These are phyloP conservation scores for Jordanella pulchra DNA, from an alignment of 2,797 vertebrate genomes.

Conservation along the genomic window DNA sequence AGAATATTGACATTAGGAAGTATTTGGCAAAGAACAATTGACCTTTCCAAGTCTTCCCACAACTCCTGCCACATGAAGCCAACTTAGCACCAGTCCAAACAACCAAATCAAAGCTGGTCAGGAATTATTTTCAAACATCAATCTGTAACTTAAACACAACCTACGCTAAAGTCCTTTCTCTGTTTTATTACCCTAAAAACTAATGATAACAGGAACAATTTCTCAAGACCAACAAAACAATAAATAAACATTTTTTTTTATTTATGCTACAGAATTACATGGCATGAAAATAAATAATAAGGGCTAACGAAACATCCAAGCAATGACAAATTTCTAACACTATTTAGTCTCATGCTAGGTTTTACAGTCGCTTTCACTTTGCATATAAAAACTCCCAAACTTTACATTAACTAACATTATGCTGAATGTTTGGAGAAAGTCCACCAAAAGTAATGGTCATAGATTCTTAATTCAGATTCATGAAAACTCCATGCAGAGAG, in stretches of 20 bases:
- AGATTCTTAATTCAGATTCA: no score
- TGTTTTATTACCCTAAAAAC: neutral
- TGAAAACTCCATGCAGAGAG: no score
- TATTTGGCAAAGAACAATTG: conserved; percentile 64
- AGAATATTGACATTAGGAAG: conserved; percentile 59
- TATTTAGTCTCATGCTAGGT: neutral
- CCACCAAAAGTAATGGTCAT: no score
- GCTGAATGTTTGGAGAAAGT: neutral
- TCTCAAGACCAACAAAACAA: neutral
- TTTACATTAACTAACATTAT: no score
- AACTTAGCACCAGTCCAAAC: conserved; percentile 2
- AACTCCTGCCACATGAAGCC: conserved; percentile 17
- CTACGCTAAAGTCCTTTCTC: neutral
- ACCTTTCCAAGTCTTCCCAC: conserved; percentile 36
- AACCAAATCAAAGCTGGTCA: neutral
- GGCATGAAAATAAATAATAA: neutral
- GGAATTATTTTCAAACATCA: neutral
- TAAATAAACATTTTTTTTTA: neutral
- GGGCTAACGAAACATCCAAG: no score
- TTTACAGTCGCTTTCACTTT: neutral
- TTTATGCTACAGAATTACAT: neutral
- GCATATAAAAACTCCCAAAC: neutral
- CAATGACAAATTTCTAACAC: neutral
- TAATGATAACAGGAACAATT: neutral
- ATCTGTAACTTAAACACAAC: neutral